These are phyloP conservation scores for Zeugodacus cucurbitae DNA, from an alignment of 1,140 invertebrate species.

Conservation along the genomic window DNA sequence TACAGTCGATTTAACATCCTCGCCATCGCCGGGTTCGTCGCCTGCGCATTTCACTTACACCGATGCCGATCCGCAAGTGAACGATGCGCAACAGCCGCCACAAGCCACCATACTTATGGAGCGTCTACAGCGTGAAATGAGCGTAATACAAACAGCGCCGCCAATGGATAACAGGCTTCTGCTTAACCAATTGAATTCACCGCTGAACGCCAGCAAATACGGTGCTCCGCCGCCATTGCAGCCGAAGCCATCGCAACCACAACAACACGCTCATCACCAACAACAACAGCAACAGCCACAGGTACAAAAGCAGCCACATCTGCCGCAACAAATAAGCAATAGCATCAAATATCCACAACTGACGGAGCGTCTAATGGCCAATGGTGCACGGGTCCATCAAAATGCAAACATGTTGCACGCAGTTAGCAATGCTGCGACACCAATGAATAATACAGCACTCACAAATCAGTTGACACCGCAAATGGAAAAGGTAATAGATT, in stretches of 20 bases:
- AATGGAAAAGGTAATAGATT: slow-evolving; percentile 51
- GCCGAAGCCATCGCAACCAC: slow-evolving; percentile 11
- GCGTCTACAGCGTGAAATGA: slow-evolving; percentile 41
- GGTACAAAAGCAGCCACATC: background rate
- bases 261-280: background rate
- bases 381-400: slow-evolving; percentile 46
- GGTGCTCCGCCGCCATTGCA: slow-evolving; percentile 17
- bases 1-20: slow-evolving; percentile 60
- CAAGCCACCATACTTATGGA: slow-evolving; percentile 42
- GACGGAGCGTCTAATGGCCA: slow-evolving; percentile 58
- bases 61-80: slow-evolving; percentile 6
- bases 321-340: slow-evolving; percentile 18
- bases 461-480: background rate
- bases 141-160: slow-evolving; percentile 42
- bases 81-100: slow-evolving; percentile 6
- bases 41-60: slow-evolving; percentile 57
- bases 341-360: slow-evolving; percentile 57
- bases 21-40: slow-evolving; percentile 58
- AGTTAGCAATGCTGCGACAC: background rate
- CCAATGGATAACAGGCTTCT: background rate
- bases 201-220: background rate
- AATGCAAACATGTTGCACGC: background rate
- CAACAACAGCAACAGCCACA: background rate
- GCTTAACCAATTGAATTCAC: background rate
- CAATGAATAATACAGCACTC: background rate